Evolutionary conservation across 2,113 vertebrate genomes (phyloP).

Genomic region (Monopterus albus): DNA sequence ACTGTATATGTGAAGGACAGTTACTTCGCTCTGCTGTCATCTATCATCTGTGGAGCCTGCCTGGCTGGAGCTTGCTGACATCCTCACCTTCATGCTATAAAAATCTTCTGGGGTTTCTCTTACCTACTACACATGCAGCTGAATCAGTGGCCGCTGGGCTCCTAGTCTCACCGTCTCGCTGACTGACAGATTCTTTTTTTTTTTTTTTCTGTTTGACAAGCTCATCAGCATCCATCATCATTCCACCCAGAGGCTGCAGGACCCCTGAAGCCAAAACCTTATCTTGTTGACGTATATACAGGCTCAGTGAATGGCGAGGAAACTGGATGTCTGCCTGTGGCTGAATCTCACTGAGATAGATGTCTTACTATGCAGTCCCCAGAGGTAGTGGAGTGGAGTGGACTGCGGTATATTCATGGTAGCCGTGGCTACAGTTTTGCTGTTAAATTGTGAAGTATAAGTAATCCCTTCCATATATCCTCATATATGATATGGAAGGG

Average conservation of each 20-base stretch:
- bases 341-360: neutral
- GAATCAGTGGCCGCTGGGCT: conserved; percentile 40
- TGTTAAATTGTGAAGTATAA: neutral
- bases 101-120: conserved; percentile 59
- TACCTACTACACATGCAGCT: conserved; percentile 53
- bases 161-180: neutral
- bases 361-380: too few relatives aligned
- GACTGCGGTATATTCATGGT: too few relatives aligned
- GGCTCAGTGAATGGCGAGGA: neutral
- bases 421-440: too few relatives aligned
- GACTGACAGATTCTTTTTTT: conserved; percentile 24
- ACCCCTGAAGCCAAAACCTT: conserved; percentile 11
- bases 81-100: conserved; percentile 57
- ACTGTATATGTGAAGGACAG: too few relatives aligned
- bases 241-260: conserved; percentile 6
- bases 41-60: conserved; percentile 5
- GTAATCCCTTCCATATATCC: neutral
- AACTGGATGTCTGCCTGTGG: neutral
- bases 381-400: too few relatives aligned
- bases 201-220: conserved; percentile 11
- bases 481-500: too few relatives aligned
- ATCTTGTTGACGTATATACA: neutral
- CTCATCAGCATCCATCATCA: conserved; percentile 37
- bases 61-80: conserved; percentile 33
- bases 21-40: conserved; percentile 1